Base-by-base conservation (phyloP, 2,888 invertebrate genomes). In the Macrophya alboannulata region DNA sequence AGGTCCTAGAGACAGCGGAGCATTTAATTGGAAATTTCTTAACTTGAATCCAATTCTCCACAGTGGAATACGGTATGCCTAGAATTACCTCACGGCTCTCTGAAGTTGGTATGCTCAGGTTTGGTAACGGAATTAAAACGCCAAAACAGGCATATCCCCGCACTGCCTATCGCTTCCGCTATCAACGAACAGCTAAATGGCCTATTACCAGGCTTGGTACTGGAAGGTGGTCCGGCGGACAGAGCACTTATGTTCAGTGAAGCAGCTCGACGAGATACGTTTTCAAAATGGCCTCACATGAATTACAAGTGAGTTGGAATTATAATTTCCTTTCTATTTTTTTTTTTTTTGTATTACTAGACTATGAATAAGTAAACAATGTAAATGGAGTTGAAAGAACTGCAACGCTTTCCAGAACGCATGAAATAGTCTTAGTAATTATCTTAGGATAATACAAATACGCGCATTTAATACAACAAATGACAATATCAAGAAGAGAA, bases 271-370 rank as follows among this genome's bases (percentile, higher is more conserved):
- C 95, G 97, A 89, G 97, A 98, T 92, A 98, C 99, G 0, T 99
- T 99, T 94, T 96, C 97, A 88, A 96, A 97, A 91, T 99, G 99
- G 99, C 99, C 99, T 2, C 99, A 99, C 92, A 98, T 98, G 98
- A 98, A 98, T 94, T 99, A 98, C 94, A 98, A 98, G 98, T 98
- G 92, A 94, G 95, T 94, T 37, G 48, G 48, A 51, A 74, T 71
- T 87, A 59, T 21, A 68, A 48, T 65, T 71, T 37, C 25, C 65
- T 71, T 86, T 68, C 15, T 17, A 4, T 17, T 9, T 79, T 68
- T 68, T 59, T 21, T 4, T 45, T n/a, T 84, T 85, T 17, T 79
- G 15, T 71, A 74, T 17, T 45, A 15, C 8, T 43, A 51, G 45
- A 45, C 59, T 85, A 76, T 43, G 40, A 74, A 71, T 74, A 62